These are phyloP conservation scores for Branchellion lobata DNA, from an alignment of 2,888 invertebrate genomes.

Conservation along the genomic window DNA sequence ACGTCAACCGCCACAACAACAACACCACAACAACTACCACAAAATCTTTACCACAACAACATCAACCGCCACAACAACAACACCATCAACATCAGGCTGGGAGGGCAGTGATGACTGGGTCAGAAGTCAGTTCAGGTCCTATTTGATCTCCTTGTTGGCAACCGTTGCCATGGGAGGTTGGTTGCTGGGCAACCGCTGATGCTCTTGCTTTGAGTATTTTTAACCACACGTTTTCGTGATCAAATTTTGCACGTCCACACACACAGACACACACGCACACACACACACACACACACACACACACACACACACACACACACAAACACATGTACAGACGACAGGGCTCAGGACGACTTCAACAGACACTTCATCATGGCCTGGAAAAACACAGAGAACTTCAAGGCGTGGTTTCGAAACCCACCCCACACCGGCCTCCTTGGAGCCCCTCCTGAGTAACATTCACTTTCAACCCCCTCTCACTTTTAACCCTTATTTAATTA, in stretches of 20 bases:
- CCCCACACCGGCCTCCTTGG: constrained; percentile 68
- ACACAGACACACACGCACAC: no score
- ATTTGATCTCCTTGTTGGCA: constrained; percentile 62
- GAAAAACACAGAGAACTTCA: constrained; percentile 83
- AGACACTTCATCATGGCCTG: constrained; percentile 78
- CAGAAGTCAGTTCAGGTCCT: constrained; percentile 76
- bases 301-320: neutral
- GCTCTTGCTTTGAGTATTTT: constrained; percentile 22
- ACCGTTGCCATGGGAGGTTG: constrained; percentile 46
- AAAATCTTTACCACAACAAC: neutral
- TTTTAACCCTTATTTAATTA: neutral
- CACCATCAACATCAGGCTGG: constrained; percentile 70
- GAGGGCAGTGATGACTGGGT: constrained; percentile 97
- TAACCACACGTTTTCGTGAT: neutral
- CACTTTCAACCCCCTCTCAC: no score
- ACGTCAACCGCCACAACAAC: no score
- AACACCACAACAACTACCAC: neutral
- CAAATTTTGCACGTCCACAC: neutral
- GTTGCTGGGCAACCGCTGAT: neutral
- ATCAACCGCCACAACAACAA: neutral
- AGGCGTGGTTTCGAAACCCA: constrained; percentile 73
- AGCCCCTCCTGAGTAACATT: constrained; percentile 71
- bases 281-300: neutral
- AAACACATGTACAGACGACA: constrained; percentile 55
- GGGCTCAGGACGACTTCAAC: constrained; percentile 77